Conservation (phyloP, 2,888 invertebrate genomes). For the Diplazon laetatorius region DNA sequence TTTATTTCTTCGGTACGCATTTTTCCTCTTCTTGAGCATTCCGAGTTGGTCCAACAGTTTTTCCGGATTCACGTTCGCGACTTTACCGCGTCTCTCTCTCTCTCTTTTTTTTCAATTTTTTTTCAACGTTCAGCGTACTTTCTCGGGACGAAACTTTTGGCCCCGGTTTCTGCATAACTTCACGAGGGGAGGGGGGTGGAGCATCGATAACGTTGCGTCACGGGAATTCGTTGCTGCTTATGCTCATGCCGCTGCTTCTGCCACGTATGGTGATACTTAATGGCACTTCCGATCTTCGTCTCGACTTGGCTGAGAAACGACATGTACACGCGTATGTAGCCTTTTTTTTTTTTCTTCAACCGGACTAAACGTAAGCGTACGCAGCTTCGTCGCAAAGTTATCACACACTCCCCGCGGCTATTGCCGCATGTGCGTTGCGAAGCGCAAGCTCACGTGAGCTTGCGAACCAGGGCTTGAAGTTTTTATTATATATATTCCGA, state of each 20-base stretch:
- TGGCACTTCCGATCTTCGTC: neutral
- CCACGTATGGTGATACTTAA: too few species aligned
- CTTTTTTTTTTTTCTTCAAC: too few species aligned
- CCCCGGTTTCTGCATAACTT: conserved; percentile 33
- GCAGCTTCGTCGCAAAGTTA: conserved; percentile 4
- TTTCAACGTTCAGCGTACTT: neutral
- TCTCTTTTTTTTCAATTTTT: neutral
- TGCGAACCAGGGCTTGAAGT: too few species aligned
- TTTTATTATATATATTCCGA: too few species aligned
- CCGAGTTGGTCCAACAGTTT: conserved; percentile 1
- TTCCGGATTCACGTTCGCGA: neutral
- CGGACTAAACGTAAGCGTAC: neutral
- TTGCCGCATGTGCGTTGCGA: too few species aligned
- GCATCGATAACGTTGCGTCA: conserved; percentile 48
- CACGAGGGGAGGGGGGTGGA: too few species aligned
- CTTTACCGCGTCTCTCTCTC: neutral
- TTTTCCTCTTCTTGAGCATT: neutral
- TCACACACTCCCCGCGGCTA: too few species aligned
- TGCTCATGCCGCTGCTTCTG: too few species aligned
- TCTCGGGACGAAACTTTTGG: conserved; percentile 27
- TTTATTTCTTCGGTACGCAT: conserved; percentile 10
- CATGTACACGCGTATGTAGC: too few species aligned
- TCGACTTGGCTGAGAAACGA: neutral
- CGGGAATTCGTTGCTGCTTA: neutral
- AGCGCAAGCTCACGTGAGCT: too few species aligned